Conservation (phyloP, 2,797 vertebrate genomes). For the Phoxinus dragarum region DNA sequence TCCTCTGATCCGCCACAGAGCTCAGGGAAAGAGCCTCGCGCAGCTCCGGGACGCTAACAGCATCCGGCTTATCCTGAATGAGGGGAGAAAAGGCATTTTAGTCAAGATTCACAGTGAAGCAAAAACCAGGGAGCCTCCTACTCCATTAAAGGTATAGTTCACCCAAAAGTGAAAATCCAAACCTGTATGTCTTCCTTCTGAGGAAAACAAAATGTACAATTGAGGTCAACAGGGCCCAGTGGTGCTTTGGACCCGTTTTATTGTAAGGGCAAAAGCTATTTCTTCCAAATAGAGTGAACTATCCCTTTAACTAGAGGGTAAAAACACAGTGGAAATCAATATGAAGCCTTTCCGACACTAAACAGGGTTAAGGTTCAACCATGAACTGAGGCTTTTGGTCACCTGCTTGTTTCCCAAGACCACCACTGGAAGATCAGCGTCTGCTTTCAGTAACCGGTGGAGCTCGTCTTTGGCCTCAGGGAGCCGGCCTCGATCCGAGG, state of each 20-base stretch:
- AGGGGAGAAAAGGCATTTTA: not conserved
- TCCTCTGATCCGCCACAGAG: constrained; percentile 69
- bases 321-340: not conserved
- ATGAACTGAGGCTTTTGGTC: not conserved
- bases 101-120: not conserved
- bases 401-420: constrained; percentile 85
- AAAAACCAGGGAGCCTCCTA: not conserved
- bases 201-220: not conserved
- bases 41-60: constrained; percentile 80
- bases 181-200: not conserved
- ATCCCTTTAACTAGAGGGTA: not conserved
- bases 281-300: not conserved
- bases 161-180: not conserved
- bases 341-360: not conserved
- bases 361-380: constrained; percentile 13
- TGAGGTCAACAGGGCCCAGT: not conserved
- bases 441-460: constrained; percentile 81
- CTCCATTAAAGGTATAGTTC: not conserved
- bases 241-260: not conserved
- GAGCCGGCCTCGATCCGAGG: constrained; percentile 82
- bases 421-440: constrained; percentile 83
- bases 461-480: constrained; percentile 85
- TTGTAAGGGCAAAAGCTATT: not conserved
- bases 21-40: constrained; percentile 82
- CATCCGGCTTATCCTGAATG: constrained; percentile 81